Evolutionary conservation across 2,113 vertebrate genomes (phyloP), one percentile per base, ranked within the genome.

Genomic region (Phaethon lepturus): DNA sequence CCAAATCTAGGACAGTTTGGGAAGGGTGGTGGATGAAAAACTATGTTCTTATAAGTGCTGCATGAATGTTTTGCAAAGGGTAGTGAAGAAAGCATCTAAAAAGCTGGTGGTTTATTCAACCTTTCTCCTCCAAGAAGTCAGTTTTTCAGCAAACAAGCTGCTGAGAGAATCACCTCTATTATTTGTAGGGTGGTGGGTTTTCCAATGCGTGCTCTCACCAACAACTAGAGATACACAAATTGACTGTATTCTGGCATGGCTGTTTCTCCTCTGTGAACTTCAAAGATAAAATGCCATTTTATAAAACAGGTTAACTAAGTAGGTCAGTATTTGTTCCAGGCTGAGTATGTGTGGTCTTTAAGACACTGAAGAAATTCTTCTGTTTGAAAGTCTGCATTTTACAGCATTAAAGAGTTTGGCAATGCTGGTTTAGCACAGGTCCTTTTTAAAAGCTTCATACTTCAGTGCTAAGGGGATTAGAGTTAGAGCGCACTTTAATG

Each of bases 401-500:
- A 59, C 63, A 85, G 52, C 16, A 42, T 5, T 52, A 89, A 91
- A 62, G 58, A 55, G 19, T 66, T 96, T 4, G 35, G 74, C 77
- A 88, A 40, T 94, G 72, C 72, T 67, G 68, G 66, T 92, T 88
- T 94, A 76, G 72, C 73, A 35, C 71, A 47, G 77, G 33, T 76
- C 83, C 29, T 72, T 91, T 96, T 77, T 18, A 87, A 90, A 96
- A 93, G 82, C 86, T 62, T 16, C 45, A 86, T 86, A 50, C 79
- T 95, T 96, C 89, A n/a, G 83, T 73, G 69, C 71, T 86, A 52
- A 97, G 85, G 85, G 50, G 73, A 95, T 98, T 93, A 97, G 74
- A 63, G 53, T 26, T 63, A 38, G 94, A 96, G 75, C 24, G 3
- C 23, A 77, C 77, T 96, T 96, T 95, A 94, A 97, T 93, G 86